Percentiles rank a stretch among this genome's conserved stretches.
These are phyloP conservation scores for Holothuria leucospilota DNA, from an alignment of 53 echinoderm and acorn worm species.

Conservation along the genomic window DNA sequence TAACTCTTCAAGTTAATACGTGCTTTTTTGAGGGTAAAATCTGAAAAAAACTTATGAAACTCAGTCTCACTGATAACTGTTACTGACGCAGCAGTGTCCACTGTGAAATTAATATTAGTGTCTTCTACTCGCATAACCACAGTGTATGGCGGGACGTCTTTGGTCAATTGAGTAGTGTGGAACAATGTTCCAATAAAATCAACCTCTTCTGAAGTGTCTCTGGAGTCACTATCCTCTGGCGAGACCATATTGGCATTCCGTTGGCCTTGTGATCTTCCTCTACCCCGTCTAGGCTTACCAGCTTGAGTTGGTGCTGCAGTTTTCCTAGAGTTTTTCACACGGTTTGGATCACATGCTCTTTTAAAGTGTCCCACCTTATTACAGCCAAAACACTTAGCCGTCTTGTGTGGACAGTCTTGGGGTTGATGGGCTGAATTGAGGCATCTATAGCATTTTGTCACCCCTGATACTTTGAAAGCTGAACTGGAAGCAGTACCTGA, in stretches of 20 bases:
- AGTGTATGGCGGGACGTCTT: background rate
- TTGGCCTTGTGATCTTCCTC: background rate
- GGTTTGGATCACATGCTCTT: constrained; percentile 9
- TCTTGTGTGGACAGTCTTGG: constrained; percentile 36
- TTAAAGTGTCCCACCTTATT: constrained; percentile 61
- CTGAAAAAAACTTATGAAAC: constrained; percentile 33
- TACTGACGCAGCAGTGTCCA: constrained; percentile 65
- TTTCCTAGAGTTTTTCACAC: background rate
- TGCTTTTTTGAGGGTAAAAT: constrained; percentile 37
- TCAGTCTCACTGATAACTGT: constrained; percentile 54
- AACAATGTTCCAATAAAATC: constrained; percentile 1
- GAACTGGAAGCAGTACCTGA: background rate
- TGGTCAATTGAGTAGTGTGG: background rate
- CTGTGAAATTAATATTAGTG: constrained; percentile 40
- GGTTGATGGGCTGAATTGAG: background rate
- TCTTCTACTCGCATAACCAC: constrained; percentile 13
- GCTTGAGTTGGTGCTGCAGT: background rate
- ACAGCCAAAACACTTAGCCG: constrained; percentile 50
- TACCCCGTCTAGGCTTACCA: background rate
- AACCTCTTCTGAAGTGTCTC: background rate
- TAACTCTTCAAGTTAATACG: constrained; percentile 39
- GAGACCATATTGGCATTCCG: background rate
- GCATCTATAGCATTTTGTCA: constrained; percentile 1
- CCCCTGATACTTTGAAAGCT: background rate
- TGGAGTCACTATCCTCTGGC: too few relatives aligned